phyloP scores from a whole-genome alignment of 2,888 invertebrate species.

The Heteropelma amictum region DNA sequence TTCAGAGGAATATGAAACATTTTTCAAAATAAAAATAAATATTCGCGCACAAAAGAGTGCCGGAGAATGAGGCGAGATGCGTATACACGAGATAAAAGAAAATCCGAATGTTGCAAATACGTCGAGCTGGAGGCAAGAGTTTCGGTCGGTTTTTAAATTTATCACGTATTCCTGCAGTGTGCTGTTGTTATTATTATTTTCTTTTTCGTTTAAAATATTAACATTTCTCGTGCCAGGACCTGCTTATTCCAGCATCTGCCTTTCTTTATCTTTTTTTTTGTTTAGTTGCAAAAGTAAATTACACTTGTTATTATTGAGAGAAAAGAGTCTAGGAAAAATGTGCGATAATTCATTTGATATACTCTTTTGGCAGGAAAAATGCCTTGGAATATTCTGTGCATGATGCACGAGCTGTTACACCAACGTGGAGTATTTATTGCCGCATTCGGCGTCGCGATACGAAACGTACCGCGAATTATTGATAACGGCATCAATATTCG shows the following conservation, averaged over 20 bases:
- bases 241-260: too few relatives aligned
- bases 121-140: background rate
- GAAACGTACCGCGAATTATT: constrained; percentile 69
- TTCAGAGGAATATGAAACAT: constrained; percentile 18
- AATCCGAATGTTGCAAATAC: background rate
- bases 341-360: too few relatives aligned
- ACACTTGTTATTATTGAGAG: too few relatives aligned
- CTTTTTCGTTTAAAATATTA: background rate
- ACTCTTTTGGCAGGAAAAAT: too few relatives aligned
- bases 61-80: background rate
- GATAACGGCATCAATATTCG: constrained; percentile 76
- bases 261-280: too few relatives aligned
- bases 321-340: too few relatives aligned
- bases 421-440: background rate
- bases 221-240: too few relatives aligned
- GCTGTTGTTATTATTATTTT: background rate
- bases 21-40: constrained; percentile 28
- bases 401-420: background rate
- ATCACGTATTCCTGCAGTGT: background rate
- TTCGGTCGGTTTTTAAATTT: background rate
- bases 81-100: background rate
- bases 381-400: background rate
- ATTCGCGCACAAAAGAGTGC: constrained; percentile 1
- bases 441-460: constrained; percentile 41
- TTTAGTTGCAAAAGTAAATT: too few relatives aligned